Evolutionary conservation across 2,113 vertebrate species (phyloP).

Genomic region (Gila orcuttii): DNA sequence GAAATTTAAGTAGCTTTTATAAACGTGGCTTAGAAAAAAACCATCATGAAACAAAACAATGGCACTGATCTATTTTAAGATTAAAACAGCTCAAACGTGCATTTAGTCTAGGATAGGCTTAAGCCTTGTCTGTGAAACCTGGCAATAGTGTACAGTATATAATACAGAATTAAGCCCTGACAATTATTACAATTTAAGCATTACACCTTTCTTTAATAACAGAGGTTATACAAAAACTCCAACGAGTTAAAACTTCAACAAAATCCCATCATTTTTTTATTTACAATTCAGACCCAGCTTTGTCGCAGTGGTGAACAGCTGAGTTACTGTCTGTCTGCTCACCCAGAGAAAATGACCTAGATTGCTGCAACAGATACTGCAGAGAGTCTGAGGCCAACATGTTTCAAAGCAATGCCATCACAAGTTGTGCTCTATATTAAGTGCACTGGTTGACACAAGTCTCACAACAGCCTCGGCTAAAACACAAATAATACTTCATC

Average conservation of each 20-base stretch:
- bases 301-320: neutral
- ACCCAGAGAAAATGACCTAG: slow-evolving; percentile 22
- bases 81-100: too few species aligned
- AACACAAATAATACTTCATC: slow-evolving; percentile 15
- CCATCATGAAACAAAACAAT: too few species aligned
- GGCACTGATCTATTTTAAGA: too few species aligned
- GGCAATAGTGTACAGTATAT: neutral
- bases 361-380: slow-evolving; percentile 9
- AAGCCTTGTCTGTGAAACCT: too few species aligned
- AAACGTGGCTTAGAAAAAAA: too few species aligned
- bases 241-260: neutral
- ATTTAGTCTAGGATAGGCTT: too few species aligned
- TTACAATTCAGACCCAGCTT: neutral
- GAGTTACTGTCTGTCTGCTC: neutral
- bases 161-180: neutral
- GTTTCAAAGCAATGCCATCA: slow-evolving; percentile 9
- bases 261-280: neutral
- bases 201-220: neutral
- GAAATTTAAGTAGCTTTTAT: too few species aligned
- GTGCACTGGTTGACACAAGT: neutral
- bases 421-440: slow-evolving; percentile 22
- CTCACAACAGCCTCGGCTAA: neutral
- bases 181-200: neutral
- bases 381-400: slow-evolving; percentile 9
- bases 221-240: neutral